Percentiles rank a stretch among this genome's conserved stretches.
Conservation (phyloP, 1,140 invertebrate genomes). For the Periplaneta americana region DNA sequence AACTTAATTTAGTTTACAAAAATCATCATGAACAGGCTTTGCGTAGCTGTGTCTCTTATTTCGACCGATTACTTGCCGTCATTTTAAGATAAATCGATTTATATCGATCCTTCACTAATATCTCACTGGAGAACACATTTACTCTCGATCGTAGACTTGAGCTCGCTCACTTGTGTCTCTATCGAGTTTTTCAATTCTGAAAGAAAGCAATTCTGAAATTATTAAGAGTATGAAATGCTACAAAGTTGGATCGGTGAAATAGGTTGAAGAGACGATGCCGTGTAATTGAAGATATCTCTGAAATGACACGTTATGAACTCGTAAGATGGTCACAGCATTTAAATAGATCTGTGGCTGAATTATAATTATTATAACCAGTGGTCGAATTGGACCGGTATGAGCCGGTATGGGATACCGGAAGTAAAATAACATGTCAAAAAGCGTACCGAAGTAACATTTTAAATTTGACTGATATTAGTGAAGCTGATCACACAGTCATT, state of each 20-base stretch:
- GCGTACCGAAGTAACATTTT: too few relatives aligned
- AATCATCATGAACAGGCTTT: slow-evolving; percentile 6
- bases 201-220: background rate
- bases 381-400: too few relatives aligned
- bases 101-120: background rate
- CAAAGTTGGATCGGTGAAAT: background rate
- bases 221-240: background rate
- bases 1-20: slow-evolving; percentile 15
- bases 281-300: background rate
- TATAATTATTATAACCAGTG: too few relatives aligned
- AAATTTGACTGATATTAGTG: too few relatives aligned
- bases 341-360: too few relatives aligned
- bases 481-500: too few relatives aligned
- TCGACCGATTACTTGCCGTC: background rate
- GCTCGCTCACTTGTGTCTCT: slow-evolving; percentile 90
- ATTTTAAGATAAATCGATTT: background rate
- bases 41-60: background rate
- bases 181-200: slow-evolving; percentile 91
- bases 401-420: too few relatives aligned
- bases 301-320: background rate
- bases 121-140: slow-evolving; percentile 81
- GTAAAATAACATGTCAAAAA: too few relatives aligned
- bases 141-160: slow-evolving; percentile 90
- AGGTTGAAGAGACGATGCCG: background rate
- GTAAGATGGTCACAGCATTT: background rate